Conservation (phyloP, 2,797 vertebrate species). For the Streptopelia turtur region DNA sequence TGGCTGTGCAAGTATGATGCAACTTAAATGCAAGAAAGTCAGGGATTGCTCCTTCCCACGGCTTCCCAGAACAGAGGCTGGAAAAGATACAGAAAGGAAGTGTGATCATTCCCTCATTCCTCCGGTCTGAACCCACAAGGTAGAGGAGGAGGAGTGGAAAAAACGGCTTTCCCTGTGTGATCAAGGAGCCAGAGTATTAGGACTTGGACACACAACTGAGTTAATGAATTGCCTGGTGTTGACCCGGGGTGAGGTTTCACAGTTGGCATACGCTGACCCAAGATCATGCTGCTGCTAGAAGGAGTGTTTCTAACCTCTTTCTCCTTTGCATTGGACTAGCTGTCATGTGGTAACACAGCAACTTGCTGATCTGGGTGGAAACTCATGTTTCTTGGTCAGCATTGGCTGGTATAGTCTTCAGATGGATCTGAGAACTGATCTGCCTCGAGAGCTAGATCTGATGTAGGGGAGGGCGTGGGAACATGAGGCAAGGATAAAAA, state of each 20-base stretch:
- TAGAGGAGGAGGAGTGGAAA: background rate
- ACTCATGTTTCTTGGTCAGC: conserved; percentile 10
- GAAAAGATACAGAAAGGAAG: background rate
- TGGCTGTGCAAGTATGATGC: rapidly evolving
- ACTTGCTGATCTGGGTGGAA: conserved; percentile 19
- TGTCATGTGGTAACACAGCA: background rate
- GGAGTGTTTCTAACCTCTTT: conserved; percentile 6
- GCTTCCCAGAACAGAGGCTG: conserved; percentile 12
- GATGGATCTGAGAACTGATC: background rate
- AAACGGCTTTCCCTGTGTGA: background rate
- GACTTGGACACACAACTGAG: background rate
- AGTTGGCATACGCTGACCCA: conserved; percentile 22
- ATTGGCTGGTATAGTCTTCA: background rate
- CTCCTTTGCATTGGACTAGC: background rate
- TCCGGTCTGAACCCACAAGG: background rate
- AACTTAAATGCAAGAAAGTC: background rate
- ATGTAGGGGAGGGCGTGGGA: conserved; percentile 6
- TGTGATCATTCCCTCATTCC: background rate
- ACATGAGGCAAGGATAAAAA: conserved; percentile 1
- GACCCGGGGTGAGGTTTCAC: conserved; percentile 49
- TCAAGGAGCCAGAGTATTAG: background rate
- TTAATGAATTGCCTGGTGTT: conserved; percentile 56
- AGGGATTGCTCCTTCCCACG: background rate
- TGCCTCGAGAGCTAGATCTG: background rate
- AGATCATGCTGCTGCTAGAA: conserved; percentile 15